Base-by-base conservation (phyloP, 2,888 invertebrate genomes). In the Danaus chrysippus region DNA sequence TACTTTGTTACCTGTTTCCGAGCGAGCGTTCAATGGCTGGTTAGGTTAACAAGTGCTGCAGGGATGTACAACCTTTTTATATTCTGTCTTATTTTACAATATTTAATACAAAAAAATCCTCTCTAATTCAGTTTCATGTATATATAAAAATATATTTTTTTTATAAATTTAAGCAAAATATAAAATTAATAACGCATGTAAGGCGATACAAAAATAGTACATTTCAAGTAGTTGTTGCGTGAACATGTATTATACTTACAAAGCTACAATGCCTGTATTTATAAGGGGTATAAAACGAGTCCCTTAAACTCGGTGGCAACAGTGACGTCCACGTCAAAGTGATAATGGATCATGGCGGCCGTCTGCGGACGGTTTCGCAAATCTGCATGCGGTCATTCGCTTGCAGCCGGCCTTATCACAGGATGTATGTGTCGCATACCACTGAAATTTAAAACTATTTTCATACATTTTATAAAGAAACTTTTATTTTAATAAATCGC, bases 41-140 rank as follows among this genome's bases (percentile, higher is more conserved):
- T 85, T 84, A 87, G 79, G 78, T 80, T 85, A 85, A 89, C 89
- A 89, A 88, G 89, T 87, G 88, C 84, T 76, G 66, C 88, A 88
- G 88, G 81, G 82, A 79, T 77, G 68, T 73, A 52, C 67, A 77
- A 88, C 82, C 79, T 81, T 83, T 75, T 62, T 46, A 59, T 59
- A 57, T 58, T 10, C 3, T 17, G 8, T 9, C 3, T 15, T 12
- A 15, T 15, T 49, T 49, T 49, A 10, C 9, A 43, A 43, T 46
- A n/a, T 15, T 46, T 15, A 46, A 49, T 15, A 17, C 49, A 49
- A 34, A 34, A 3, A 34, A 34, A 3, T n/a, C n/a, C 23, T 3
- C 6, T 34, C 23, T 3, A 34, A 5, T 34, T 5, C 3, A 1
- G 8, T 34, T 34, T 34, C 23, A 34, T 34, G 6, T 1, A 6